A percentile compares a stretch with the other conserved stretches of the same genome.
Conservation (phyloP, 2,113 vertebrate species). For the Ellobius talpinus region DNA sequence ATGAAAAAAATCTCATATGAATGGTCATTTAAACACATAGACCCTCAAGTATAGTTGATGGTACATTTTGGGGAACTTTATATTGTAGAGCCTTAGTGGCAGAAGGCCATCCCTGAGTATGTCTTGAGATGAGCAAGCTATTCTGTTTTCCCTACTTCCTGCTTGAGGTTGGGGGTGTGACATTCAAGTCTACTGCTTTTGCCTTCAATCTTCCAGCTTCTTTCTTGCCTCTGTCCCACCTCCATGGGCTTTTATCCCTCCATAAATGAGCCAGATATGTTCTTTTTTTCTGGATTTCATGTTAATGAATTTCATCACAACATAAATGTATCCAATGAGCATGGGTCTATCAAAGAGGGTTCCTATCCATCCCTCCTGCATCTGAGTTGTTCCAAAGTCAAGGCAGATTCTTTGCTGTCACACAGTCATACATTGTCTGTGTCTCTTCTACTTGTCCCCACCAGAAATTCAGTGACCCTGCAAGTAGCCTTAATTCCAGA, state of each 20-base stretch:
- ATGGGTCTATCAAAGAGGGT: neutral
- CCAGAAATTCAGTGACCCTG: neutral
- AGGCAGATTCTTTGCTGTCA: neutral
- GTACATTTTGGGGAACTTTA: neutral
- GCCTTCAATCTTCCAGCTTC: neutral
- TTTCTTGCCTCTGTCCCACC: neutral
- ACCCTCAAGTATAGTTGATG: neutral
- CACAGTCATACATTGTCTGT: neutral
- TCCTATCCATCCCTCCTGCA: rapidly evolving
- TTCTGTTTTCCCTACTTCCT: neutral
- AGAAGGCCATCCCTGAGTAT: neutral
- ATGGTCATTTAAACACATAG: neutral
- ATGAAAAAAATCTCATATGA: too few relatives aligned
- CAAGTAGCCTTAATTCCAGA: neutral
- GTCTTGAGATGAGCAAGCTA: neutral
- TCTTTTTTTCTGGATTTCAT: neutral
- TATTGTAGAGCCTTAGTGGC: neutral
- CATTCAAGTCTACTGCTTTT: neutral
- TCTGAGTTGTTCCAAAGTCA: neutral
- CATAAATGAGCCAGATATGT: neutral
- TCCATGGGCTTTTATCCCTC: neutral
- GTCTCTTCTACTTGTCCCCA: rapidly evolving
- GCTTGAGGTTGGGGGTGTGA: neutral
- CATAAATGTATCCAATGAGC: neutral
- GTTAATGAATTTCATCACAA: neutral